Evolutionary conservation across 2,113 vertebrate genomes (phyloP), one percentile per base, ranked within the genome.

Genomic region (Epinephelus cyanopodus): DNA sequence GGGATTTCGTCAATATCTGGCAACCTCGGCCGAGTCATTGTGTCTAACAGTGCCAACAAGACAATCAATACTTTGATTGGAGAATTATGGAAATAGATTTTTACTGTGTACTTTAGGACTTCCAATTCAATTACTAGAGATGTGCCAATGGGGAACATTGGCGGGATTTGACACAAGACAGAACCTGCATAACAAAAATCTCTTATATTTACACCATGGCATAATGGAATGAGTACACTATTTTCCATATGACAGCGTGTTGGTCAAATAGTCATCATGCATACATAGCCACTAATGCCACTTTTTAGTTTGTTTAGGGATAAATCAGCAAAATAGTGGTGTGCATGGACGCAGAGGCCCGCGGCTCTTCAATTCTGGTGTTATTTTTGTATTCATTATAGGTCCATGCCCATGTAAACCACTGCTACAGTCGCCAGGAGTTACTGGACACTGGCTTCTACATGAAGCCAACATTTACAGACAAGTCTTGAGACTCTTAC

Each of bases 61-160:
- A 58, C 75, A 73, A 81, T 92, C 89, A 66, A 89, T 91, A 77
- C 60, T 82, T 92, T 91, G 90, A 90, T 87, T 91, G 73, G 57
- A 61, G 79, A 89, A 90, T 93, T 91, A 93, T 92, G 73, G 82
- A 84, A 74, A 91, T 84, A 3, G 81, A 92, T 92, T 90, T 70
- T 63, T 27, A 66, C 57, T 29, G 53, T 79, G 76, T 88, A 68
- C 67, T 80, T 87, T 78, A 64, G 66, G 74, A 73, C 73, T 73
- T 73, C 75, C 37, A 76, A 77, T 92, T 90, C 79, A 90, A 88
- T 93, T 87, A 86, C 66, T 29, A 58, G 54, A 50, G 39, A 18
- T 56, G 63, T 71, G 74, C 72, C 79, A 62, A 78, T 77, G 64
- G 72, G 76, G 71, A 74, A 68, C 78, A 86, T 72, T 78, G 83